These are phyloP conservation scores for Drosophila arizonae DNA, from an alignment of 1,140 invertebrate species.

Conservation along the genomic window DNA sequence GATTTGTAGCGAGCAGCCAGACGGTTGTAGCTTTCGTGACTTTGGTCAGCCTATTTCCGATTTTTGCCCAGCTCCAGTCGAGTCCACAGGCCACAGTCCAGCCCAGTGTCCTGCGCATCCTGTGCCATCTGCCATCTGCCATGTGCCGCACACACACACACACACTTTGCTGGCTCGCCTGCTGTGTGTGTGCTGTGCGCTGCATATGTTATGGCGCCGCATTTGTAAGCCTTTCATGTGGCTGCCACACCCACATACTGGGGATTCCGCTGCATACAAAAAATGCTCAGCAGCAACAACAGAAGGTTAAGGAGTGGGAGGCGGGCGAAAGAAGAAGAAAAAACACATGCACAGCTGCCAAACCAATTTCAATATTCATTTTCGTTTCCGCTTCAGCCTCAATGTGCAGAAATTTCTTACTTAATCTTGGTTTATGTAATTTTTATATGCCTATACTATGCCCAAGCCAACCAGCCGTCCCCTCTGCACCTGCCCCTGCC, in stretches of 20 bases:
- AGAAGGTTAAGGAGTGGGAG: not conserved
- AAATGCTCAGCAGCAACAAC: not conserved
- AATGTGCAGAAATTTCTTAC: slow-evolving; percentile 59
- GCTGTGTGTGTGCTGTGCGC: slow-evolving; percentile 25
- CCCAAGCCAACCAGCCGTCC: not conserved
- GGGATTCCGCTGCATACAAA: not conserved
- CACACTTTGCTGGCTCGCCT: slow-evolving; percentile 4
- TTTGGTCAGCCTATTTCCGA: slow-evolving; percentile 42
- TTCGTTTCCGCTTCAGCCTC: slow-evolving; percentile 53
- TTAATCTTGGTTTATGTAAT: slow-evolving; percentile 64
- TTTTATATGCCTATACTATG: slow-evolving; percentile 53
- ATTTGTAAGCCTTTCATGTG: slow-evolving; percentile 55
- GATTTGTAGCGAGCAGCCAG: slow-evolving; percentile 2
- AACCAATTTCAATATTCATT: slow-evolving; percentile 69
- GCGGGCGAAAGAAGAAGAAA: not conserved
- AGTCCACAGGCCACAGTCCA: too few species aligned
- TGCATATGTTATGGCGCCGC: slow-evolving; percentile 53
- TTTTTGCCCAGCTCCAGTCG: slow-evolving; percentile 1
- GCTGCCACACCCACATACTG: slow-evolving; percentile 21
- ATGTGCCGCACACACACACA: not conserved
- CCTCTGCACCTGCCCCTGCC: not conserved
- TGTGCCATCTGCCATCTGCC: not conserved
- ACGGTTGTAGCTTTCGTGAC: slow-evolving; percentile 18
- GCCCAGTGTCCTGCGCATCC: not conserved
- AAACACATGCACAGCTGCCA: slow-evolving; percentile 49